Conservation (phyloP, 2,113 vertebrate genomes). For the Podocnemis expansa region DNA sequence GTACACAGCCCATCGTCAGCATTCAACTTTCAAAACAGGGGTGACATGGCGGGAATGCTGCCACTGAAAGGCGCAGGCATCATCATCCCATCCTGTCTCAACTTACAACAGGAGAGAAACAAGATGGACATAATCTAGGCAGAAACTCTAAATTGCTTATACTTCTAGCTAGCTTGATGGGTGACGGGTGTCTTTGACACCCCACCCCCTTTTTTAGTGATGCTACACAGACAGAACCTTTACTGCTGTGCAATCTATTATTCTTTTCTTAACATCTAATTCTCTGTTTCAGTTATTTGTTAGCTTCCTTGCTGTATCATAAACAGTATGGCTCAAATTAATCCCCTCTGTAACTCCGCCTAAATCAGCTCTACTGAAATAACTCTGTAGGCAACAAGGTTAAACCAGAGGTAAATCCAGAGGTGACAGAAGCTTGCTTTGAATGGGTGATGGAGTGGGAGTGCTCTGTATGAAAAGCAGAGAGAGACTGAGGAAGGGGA, state of each 20-base stretch:
- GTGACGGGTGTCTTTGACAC: not conserved
- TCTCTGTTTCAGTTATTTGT: not conserved
- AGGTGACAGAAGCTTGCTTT: not conserved
- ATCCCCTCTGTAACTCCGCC: not conserved
- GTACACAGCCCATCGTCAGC: slow-evolving; percentile 56
- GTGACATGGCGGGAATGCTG: slow-evolving; percentile 40
- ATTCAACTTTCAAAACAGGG: slow-evolving; percentile 57
- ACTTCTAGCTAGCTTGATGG: not conserved
- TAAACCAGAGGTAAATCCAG: not conserved
- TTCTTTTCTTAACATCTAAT: not conserved
- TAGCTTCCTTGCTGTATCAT: not conserved
- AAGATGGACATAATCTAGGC: not conserved
- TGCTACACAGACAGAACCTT: not conserved
- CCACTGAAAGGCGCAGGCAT: slow-evolving; percentile 12
- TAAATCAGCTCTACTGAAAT: not conserved
- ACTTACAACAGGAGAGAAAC: not conserved
- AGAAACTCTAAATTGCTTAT: not conserved
- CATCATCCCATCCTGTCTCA: not conserved
- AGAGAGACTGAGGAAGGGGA: not conserved
- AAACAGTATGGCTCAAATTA: not conserved
- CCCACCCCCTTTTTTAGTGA: not conserved
- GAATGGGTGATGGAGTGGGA: not conserved
- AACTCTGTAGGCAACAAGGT: not conserved
- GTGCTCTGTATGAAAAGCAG: not conserved
- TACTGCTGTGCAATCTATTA: not conserved